phyloP scores from a whole-genome alignment of 2,797 vertebrate genomes.

The Ctenosaura bakeri region DNA sequence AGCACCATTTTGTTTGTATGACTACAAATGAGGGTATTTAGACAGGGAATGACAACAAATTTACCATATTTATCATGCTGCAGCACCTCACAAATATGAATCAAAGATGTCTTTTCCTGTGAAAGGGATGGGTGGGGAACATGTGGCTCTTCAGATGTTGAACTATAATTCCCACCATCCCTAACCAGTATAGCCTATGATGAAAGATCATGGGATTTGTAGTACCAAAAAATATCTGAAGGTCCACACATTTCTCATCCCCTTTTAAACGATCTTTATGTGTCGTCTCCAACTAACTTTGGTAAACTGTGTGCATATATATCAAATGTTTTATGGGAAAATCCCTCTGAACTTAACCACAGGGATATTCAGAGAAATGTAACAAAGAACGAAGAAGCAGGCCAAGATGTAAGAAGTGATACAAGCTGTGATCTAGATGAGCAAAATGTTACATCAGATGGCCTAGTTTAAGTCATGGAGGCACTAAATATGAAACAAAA shows the following conservation, averaged over 20 bases:
- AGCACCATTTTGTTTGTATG: neutral
- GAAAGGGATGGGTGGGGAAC: too few species aligned
- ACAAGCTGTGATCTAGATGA: neutral
- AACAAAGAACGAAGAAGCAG: neutral
- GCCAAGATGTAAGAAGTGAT: neutral
- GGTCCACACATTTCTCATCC: neutral
- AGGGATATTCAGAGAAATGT: neutral
- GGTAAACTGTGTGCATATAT: neutral
- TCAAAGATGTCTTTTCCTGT: too few species aligned
- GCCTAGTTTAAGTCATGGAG: neutral
- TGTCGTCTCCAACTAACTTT: neutral
- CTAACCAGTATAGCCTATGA: too few species aligned
- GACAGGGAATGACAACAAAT: neutral
- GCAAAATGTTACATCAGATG: neutral
- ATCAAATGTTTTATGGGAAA: neutral
- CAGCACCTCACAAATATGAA: too few species aligned
- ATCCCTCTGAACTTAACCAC: neutral
- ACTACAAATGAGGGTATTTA: slow-evolving; percentile 1
- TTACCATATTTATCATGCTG: neutral
- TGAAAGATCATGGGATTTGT: neutral
- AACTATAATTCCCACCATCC: too few species aligned
- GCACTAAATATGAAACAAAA: neutral
- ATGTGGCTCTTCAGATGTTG: too few species aligned
- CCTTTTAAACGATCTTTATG: slow-evolving; percentile 9
- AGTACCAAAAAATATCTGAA: neutral